Evolutionary conservation across 2,797 vertebrate genomes (phyloP), one percentile per base, ranked within the genome.

Genomic region (Esox lucius): DNA sequence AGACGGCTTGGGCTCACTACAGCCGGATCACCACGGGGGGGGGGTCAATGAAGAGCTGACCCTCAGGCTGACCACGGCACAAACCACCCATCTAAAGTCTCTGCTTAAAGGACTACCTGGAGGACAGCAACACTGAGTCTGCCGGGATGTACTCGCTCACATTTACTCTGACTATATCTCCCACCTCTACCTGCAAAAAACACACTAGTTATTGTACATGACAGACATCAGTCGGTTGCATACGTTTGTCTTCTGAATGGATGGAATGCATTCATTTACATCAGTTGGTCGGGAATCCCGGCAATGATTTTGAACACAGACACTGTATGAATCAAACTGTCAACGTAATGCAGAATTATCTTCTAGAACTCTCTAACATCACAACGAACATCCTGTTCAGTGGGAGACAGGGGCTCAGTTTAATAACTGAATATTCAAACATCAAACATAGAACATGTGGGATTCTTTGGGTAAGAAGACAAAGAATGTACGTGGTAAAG

Each of bases 121-220:
- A 95, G 85, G 95, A 95, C 83, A 96, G 95, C 87, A 96, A 92
- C 89, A 96, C 92, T 91, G 89, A 92, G 91, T 96, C 95, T 92
- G 95, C 95, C 90, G 95, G 95, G 91, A 96, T 91, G 92, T 91
- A 95, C 90, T 96, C 95, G 94, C 93, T 95, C 93, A 93, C 93
- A 95, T 94, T 96, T 94, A 96, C 92, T 94, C 94, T 94, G 94
- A 96, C 91, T 96, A 96, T 91, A 94, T 96, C 95, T 92, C 95
- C 95, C 94, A 96, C 95, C 93, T 95, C 90, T 95, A 95, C 94
- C 95, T 96, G 95, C 89, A 96, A 96, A 91, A 95, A 80, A 88
- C 83, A 95, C 93, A 95, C 95, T 95, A 84, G 91, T 93, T 94
- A 56, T 7, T 56, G 17, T 19, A 56, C 51, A 22, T 56, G 5